Base-by-base conservation (phyloP, 2,113 vertebrate genomes). In the Sprattus sprattus region DNA sequence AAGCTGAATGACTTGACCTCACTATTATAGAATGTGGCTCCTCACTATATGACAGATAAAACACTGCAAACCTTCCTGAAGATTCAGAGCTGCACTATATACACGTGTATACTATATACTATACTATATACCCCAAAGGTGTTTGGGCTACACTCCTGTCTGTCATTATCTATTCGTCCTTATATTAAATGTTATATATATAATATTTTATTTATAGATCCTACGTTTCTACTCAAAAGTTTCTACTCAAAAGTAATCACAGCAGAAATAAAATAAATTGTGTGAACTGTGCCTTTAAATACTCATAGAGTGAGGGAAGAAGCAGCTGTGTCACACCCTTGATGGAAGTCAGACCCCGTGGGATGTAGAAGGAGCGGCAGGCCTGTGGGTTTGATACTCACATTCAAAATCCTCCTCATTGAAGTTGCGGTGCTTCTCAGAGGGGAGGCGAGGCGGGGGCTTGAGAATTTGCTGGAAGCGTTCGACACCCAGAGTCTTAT, bases 391-490 rank as follows among this genome's bases (percentile, higher is more conserved):
- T n/a, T 4, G 15, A 39, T 32, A 32, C 91, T 88, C 60, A 97
- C 96, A 97, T 85, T 97, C 96, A 13, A 96, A 96, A 88, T 97
- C 96, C 88, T 96, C 96, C 88, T 97, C 96, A 67, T 96, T 94
- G 20, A 97, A 97, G 91, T 92, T 95, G 15, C 96, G 95, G 46
- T 96, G 95, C 0, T 95, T 94, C 90, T 97, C 96, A 0, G 95
- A 95, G 0, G 92, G 95, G 16, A 91, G 92, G 2, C 91, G 94
- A 20, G 86, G 94, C 57, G 93, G 89, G 54, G 22, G 94, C 5
- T 94, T 92, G 4, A 97, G 94, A 86, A 97, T 96, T 91, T 96
- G 94, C 86, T 97, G 95, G 10, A 97, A 97, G 49, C 96, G 94
- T 91, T 97, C 96, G 71, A 97, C 95, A 0, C 95, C 96, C 88